A percentile compares a stretch with the other conserved stretches of the same genome.
Evolutionary conservation across 2,888 invertebrate species (phyloP).

Genomic region (Eupithecia tripunctaria): DNA sequence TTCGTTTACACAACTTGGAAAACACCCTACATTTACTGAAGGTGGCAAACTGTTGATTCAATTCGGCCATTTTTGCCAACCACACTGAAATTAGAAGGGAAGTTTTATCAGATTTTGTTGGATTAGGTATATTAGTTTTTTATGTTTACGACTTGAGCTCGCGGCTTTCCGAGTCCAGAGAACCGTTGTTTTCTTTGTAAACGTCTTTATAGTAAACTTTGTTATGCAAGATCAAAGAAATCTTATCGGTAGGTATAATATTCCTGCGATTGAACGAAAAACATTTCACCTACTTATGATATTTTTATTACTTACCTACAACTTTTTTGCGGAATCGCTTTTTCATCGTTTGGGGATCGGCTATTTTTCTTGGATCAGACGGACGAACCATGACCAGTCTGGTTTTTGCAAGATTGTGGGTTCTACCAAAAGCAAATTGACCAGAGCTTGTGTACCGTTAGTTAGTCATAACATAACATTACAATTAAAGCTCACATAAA

Average conservation of each 20-base stretch:
- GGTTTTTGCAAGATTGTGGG: not conserved
- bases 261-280: not conserved
- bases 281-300: slow-evolving; percentile 3
- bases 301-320: not conserved
- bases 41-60: slow-evolving; percentile 40
- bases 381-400: not conserved
- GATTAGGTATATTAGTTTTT: slow-evolving; percentile 27
- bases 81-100: slow-evolving; percentile 26
- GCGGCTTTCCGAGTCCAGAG: slow-evolving; percentile 28
- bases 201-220: slow-evolving; percentile 14
- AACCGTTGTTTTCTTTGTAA: slow-evolving; percentile 20
- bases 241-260: slow-evolving; percentile 1
- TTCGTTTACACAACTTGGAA: slow-evolving; percentile 1
- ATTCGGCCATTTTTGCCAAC: slow-evolving; percentile 26
- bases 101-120: slow-evolving; percentile 19
- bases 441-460: no score
- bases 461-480: no score
- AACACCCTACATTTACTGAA: slow-evolving; percentile 3
- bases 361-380: not conserved
- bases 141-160: slow-evolving; percentile 32
- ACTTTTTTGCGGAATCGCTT: slow-evolving; percentile 1
- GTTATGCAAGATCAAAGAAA: slow-evolving; percentile 31
- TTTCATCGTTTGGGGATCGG: not conserved
- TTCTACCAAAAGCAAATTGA: no score
- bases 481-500: slow-evolving; percentile 5